These are phyloP conservation scores for Eidolon dupreanum DNA, from an alignment of 2,797 vertebrate genomes.

Conservation along the genomic window DNA sequence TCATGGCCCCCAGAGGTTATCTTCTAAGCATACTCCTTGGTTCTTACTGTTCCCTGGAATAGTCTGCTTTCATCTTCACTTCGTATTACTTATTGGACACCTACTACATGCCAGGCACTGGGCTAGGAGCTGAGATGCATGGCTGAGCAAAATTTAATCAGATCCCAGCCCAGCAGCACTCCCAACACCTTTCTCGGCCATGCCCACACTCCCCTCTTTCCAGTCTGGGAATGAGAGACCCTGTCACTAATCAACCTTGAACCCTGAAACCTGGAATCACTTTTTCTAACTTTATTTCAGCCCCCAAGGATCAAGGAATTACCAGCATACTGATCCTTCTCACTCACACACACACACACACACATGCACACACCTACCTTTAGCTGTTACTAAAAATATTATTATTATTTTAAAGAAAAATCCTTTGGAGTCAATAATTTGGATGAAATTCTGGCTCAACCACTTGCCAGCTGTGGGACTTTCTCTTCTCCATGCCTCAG, in stretches of 20 bases:
- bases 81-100: background rate
- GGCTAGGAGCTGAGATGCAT: background rate
- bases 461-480: constrained; percentile 25
- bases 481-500: constrained; percentile 1
- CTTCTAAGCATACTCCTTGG: background rate
- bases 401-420: background rate
- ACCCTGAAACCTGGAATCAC: background rate
- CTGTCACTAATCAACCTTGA: background rate
- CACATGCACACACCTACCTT: background rate
- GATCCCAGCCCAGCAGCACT: background rate
- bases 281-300: background rate
- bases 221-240: background rate
- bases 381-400: background rate
- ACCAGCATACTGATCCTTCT: too few species aligned
- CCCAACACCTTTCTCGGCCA: background rate
- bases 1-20: background rate
- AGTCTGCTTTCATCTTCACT: background rate
- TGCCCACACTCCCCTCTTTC: background rate
- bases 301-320: background rate
- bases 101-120: background rate
- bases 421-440: background rate
- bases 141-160: background rate
- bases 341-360: too few species aligned
- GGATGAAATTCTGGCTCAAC: constrained; percentile 53
- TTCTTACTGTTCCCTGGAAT: background rate